phyloP scores from a whole-genome alignment of 2,888 invertebrate genomes.

The Drosophila macrothrix region DNA sequence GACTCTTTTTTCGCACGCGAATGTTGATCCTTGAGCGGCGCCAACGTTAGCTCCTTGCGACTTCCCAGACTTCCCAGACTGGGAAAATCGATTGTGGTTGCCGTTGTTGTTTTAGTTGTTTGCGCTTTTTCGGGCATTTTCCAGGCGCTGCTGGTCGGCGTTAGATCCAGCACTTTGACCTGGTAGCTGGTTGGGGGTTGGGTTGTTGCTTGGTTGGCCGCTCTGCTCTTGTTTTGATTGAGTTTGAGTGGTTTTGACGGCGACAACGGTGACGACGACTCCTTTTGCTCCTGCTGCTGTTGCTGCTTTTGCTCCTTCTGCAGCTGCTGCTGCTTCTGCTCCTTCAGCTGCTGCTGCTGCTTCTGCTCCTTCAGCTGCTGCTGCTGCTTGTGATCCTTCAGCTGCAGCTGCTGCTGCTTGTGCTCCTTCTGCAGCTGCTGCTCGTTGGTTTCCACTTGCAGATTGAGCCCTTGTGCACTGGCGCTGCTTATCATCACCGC shows the following conservation, averaged over 20 bases:
- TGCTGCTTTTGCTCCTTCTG: background rate
- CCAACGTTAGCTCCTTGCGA: conserved; percentile 12
- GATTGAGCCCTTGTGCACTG: conserved; percentile 59
- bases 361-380: background rate
- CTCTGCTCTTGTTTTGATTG: conserved; percentile 1
- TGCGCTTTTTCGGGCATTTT: conserved; percentile 25
- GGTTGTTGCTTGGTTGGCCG: background rate
- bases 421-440: background rate
- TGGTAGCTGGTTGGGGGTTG: conserved; percentile 3
- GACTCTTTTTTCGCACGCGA: conserved; percentile 13
- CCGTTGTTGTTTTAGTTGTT: background rate
- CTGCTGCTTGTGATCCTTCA: background rate
- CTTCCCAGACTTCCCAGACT: conserved; percentile 16
- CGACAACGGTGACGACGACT: background rate
- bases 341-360: background rate
- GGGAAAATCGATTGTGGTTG: conserved; percentile 18
- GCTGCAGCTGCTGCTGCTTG: background rate
- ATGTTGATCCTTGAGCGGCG: conserved; percentile 22
- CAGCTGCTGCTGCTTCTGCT: background rate
- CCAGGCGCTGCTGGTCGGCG: conserved; percentile 22
- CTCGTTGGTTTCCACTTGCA: conserved; percentile 52
- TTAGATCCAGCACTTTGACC: conserved; percentile 40
- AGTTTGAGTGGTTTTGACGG: background rate
- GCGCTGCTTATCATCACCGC: conserved; percentile 67
- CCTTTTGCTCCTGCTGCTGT: background rate